Evolutionary conservation across 2,797 vertebrate genomes (phyloP), one percentile per base, ranked within the genome.

Genomic region (Takifugu rubripes): DNA sequence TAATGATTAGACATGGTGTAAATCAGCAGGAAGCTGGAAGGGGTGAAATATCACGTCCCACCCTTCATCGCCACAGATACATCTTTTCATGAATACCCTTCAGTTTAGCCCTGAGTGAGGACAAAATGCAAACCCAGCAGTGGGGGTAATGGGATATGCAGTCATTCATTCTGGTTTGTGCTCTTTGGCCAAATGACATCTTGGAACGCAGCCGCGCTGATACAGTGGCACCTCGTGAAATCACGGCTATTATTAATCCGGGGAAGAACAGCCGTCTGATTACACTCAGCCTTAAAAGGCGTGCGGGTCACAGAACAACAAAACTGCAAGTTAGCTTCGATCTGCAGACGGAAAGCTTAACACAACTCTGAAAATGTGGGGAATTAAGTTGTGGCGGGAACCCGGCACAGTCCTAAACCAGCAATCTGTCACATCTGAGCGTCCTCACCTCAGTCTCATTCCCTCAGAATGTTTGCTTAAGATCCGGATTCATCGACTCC

Each of bases 151-250:
- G 86, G 82, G 84, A 87, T 84, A 86, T 78, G 76, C 75, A 89
- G 86, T 82, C 85, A 85, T 86, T 86, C 80, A 87, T 88, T 86
- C 78, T 82, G 68, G 83, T 87, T 85, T 84, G 79, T 83, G 85
- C 73, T 84, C 85, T 80, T 69, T 75, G 81, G 83, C 78, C 81
- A 85, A 85, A 87, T 75, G 75, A 88, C 85, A 85, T 75, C 68
- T 79, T 85, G 83, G 83, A 85, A 63, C 55, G 54, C 21, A 26
- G 83, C 83, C 82, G 78, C 66, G 17, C 51, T 74, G 66, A 76
- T 85, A 84, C 82, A 82, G 84, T 81, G 82, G 77, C 75, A 77
- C 78, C 75, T 79, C 31, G 76, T 80, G 75, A 83, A 86, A 81
- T 84, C 74, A 72, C 72, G 66, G 75, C 79, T 59, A 84, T 84